These are phyloP conservation scores for Harpegnathos saltator DNA, from an alignment of 1,140 invertebrate genomes.

Conservation along the genomic window DNA sequence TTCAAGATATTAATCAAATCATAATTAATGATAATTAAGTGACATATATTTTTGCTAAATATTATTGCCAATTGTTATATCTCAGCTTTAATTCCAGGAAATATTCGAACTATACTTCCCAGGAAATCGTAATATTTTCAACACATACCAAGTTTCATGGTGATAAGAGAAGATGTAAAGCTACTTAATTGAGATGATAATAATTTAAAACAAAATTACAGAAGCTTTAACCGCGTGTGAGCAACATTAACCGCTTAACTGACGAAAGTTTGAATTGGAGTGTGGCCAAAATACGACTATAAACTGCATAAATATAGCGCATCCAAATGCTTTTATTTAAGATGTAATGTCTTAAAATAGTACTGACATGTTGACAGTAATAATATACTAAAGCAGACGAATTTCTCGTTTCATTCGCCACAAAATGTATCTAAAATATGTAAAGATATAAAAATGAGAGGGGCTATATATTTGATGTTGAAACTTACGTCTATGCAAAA, in stretches of 20 bases:
- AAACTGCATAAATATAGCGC: conserved; percentile 28
- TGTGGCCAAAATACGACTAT: conserved; percentile 25
- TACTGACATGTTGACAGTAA: neutral
- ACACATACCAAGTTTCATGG: neutral
- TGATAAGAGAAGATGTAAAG: neutral
- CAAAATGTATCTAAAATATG: neutral
- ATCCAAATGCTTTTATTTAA: neutral
- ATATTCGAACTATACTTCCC: neutral
- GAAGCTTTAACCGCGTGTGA: neutral
- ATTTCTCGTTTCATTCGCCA: neutral
- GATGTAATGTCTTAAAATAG: conserved; percentile 11
- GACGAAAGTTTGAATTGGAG: conserved; percentile 28
- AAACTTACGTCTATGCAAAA: neutral
- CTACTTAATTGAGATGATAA: neutral
- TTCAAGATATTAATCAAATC: neutral
- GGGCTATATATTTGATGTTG: too few species aligned
- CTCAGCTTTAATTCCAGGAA: neutral
- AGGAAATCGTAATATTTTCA: conserved; percentile 14
- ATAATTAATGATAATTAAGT: neutral
- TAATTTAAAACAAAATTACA: conserved; percentile 22
- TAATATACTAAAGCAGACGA: conserved; percentile 8
- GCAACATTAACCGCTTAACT: conserved; percentile 13
- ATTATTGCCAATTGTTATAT: neutral
- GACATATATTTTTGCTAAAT: neutral
- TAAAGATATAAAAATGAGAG: neutral